These are phyloP conservation scores for Peucedramus taeniatus DNA, from an alignment of 2,113 vertebrate species.

Conservation along the genomic window DNA sequence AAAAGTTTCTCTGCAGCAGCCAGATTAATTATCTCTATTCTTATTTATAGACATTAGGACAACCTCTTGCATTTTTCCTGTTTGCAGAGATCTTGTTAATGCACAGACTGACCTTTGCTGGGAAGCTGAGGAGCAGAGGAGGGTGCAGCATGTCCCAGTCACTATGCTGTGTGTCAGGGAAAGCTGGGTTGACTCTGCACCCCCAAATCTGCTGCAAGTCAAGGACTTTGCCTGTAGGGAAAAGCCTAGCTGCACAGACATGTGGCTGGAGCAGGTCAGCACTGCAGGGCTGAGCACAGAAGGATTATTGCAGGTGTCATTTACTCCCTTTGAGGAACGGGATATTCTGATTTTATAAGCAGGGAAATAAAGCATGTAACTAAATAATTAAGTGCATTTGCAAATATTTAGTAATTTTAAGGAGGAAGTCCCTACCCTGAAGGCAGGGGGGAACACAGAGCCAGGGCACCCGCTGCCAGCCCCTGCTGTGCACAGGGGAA, in stretches of 20 bases:
- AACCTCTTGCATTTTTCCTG: fast-evolving
- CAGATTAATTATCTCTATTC: background rate
- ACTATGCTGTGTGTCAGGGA: background rate
- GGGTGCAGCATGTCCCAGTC: background rate
- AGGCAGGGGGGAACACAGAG: background rate
- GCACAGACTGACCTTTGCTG: background rate
- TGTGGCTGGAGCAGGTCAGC: background rate
- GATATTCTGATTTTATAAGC: background rate
- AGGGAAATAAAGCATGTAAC: background rate
- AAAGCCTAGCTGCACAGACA: background rate
- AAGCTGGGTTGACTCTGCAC: background rate
- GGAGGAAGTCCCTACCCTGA: background rate
- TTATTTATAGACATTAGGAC: fast-evolving
- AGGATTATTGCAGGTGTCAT: background rate
- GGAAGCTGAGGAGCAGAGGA: background rate
- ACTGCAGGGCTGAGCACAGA: background rate
- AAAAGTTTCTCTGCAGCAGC: background rate
- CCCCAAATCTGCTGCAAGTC: background rate
- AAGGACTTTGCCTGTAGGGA: background rate
- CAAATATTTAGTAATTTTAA: background rate
- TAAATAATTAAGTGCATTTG: background rate
- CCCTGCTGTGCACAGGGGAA: background rate
- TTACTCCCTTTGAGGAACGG: background rate
- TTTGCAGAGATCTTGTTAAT: background rate
- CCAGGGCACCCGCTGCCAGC: background rate